Conservation (phyloP, 2,113 vertebrate genomes). For the Platysternon megacephalum region DNA sequence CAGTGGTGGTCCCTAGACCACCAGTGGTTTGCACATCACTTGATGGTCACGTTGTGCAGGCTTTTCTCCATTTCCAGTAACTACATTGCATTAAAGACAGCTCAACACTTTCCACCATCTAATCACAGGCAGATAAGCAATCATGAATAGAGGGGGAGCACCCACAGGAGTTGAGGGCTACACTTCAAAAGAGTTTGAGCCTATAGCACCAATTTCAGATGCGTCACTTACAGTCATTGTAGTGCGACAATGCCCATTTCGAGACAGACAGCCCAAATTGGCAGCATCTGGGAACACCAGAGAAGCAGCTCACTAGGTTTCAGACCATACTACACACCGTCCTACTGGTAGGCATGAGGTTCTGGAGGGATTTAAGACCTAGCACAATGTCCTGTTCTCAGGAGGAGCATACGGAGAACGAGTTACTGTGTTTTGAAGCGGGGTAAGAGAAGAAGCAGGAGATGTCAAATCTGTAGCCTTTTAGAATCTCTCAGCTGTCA, state of each 20-base stretch:
- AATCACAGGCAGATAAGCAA: too few relatives aligned
- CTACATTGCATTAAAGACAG: not conserved
- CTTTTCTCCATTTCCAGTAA: not conserved
- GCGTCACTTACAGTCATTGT: not conserved
- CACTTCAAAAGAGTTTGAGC: not conserved
- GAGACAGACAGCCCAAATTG: not conserved
- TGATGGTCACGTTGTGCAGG: not conserved
- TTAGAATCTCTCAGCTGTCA: too few relatives aligned
- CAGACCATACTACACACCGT: not conserved
- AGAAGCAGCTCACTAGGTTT: not conserved
- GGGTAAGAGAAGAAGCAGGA: not conserved
- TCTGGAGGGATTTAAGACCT: not conserved
- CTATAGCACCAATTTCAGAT: not conserved
- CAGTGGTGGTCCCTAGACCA: not conserved
- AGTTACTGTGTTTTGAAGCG: not conserved
- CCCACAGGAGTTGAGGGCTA: not conserved
- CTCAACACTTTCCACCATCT: too few relatives aligned
- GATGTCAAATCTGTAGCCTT: not conserved
- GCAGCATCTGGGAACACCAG: not conserved
- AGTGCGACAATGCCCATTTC: not conserved
- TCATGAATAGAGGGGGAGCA: not conserved
- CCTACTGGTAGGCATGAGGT: not conserved
- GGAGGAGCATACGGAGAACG: not conserved
- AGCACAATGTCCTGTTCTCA: not conserved
- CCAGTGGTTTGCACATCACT: not conserved